Evolutionary conservation across 2,888 invertebrate genomes (phyloP).

Genomic region (Parapristionchus giblindavisi): DNA sequence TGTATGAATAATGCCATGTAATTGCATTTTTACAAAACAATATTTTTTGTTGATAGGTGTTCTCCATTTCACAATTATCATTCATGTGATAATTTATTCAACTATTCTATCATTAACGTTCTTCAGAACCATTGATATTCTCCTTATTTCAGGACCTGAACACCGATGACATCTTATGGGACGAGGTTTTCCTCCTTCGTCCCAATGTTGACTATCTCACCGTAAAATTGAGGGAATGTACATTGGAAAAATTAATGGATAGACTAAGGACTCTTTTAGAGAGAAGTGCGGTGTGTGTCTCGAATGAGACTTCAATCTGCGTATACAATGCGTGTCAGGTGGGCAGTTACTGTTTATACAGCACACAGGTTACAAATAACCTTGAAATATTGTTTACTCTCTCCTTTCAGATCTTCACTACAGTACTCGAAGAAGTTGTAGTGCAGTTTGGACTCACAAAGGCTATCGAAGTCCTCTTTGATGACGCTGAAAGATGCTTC

Average conservation of each 20-base stretch:
- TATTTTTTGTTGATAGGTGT: neutral
- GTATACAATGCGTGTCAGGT: constrained; percentile 35
- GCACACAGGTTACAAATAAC: neutral
- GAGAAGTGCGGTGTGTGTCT: constrained; percentile 26
- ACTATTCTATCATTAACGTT: neutral
- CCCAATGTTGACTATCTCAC: constrained; percentile 25
- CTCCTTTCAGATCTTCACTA: constrained; percentile 13
- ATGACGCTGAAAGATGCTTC: constrained; percentile 32
- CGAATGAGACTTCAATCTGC: constrained; percentile 26
- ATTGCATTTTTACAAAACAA: neutral
- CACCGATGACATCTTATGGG: constrained; percentile 22
- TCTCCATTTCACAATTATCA: neutral
- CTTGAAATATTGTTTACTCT: too few relatives aligned
- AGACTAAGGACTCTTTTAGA: neutral
- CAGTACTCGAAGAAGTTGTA: constrained; percentile 4
- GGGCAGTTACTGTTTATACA: too few relatives aligned
- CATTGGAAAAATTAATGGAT: constrained; percentile 2
- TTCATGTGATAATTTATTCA: neutral
- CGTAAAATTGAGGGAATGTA: neutral
- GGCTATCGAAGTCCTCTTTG: constrained; percentile 24
- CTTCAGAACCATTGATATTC: neutral
- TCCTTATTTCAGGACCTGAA: neutral
- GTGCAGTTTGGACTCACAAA: constrained; percentile 2
- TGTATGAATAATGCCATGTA: too few relatives aligned
- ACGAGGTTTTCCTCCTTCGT: constrained; percentile 29